Evolutionary conservation across 2,113 vertebrate species (phyloP).

Genomic region (Hippolais icterina): DNA sequence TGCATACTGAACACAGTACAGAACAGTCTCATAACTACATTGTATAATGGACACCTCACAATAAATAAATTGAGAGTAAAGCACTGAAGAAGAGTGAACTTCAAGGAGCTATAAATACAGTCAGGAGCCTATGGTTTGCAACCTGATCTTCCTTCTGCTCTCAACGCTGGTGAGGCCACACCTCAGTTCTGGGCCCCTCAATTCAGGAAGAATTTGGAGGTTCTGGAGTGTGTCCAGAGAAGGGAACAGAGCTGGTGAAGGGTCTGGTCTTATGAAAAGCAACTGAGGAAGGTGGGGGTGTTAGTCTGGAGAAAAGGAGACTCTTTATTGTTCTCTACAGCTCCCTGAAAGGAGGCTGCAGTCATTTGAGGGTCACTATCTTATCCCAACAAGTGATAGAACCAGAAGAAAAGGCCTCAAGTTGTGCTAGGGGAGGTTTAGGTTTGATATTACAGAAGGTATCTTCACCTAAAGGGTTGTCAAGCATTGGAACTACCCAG

Average conservation of each 20-base stretch:
- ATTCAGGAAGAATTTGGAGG: fast-evolving
- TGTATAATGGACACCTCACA: background rate
- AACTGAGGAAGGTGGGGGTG: fast-evolving
- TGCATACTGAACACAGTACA: background rate
- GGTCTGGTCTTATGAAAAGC: background rate
- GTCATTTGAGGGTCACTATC: background rate
- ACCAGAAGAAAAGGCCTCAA: background rate
- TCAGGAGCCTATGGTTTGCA: background rate
- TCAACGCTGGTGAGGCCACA: background rate
- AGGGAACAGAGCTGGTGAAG: background rate
- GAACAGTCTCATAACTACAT: background rate
- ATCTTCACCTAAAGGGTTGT: background rate
- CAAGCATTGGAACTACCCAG: background rate
- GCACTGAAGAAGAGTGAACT: background rate
- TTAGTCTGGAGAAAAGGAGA: background rate
- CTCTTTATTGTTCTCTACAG: background rate
- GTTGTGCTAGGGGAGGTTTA: background rate
- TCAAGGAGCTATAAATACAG: background rate
- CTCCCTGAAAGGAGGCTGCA: background rate
- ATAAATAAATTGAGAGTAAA: background rate
- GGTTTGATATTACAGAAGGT: background rate
- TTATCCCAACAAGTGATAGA: background rate
- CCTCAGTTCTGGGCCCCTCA: background rate
- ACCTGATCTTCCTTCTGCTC: background rate
- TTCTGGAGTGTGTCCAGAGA: background rate